Conservation (phyloP, 2,797 vertebrate species). For the Psittacula derbiana region DNA sequence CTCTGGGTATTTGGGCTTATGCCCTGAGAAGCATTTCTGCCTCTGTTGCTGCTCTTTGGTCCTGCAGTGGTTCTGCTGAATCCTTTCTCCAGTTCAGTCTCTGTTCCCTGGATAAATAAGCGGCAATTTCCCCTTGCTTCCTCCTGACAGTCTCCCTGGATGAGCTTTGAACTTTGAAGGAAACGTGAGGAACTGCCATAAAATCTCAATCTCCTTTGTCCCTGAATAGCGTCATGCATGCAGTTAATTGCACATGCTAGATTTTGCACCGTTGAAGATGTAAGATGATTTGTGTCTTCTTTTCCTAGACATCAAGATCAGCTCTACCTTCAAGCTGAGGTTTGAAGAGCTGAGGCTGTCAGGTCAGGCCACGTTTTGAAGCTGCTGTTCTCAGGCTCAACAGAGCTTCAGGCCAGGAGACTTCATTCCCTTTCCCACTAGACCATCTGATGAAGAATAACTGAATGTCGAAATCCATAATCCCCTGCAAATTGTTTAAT, state of each 20-base stretch:
- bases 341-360: background rate
- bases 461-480: slow-evolving; percentile 50
- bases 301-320: background rate
- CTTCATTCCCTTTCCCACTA: slow-evolving; percentile 34
- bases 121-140: background rate
- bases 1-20: background rate
- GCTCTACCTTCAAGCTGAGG: background rate
- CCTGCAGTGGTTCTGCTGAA: background rate
- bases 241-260: background rate
- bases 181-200: background rate
- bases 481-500: slow-evolving; percentile 53
- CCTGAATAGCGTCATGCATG: background rate
- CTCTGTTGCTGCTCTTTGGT: background rate
- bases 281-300: background rate
- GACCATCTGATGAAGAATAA: slow-evolving; percentile 2
- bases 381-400: background rate
- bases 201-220: background rate
- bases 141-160: background rate
- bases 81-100: background rate
- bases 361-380: background rate
- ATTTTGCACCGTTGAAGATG: background rate
- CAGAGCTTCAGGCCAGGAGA: background rate
- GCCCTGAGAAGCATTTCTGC: background rate
- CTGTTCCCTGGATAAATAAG: background rate
- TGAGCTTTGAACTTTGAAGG: background rate